Evolutionary conservation across 2,113 vertebrate species (phyloP).

Genomic region (Zosterops japonicus): DNA sequence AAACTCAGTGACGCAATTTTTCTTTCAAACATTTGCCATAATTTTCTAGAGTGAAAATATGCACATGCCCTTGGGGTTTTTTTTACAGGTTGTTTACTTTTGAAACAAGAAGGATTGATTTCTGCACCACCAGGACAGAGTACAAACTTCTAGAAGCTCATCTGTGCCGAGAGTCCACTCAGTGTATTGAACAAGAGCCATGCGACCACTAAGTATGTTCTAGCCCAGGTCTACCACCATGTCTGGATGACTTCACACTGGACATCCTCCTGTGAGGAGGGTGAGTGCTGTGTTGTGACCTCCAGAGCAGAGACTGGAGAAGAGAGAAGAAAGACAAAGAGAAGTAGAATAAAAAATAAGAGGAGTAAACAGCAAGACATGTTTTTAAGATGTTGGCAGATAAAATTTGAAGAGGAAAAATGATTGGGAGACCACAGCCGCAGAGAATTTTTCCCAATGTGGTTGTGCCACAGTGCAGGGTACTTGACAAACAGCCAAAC

Average conservation of each 20-base stretch:
- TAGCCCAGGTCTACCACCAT: background rate
- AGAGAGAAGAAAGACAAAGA: background rate
- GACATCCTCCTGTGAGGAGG: background rate
- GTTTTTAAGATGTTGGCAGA: background rate
- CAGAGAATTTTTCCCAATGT: background rate
- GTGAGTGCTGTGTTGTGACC: background rate
- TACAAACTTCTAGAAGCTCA: background rate
- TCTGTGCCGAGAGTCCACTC: background rate
- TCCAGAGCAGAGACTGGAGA: background rate
- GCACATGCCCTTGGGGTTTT: background rate
- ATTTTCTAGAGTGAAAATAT: conserved; percentile 30
- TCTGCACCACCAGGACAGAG: background rate
- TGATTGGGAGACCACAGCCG: background rate
- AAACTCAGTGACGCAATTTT: conserved; percentile 70
- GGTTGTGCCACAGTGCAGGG: background rate
- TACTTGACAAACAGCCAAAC: background rate
- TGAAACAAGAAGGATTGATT: background rate
- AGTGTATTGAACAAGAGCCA: background rate
- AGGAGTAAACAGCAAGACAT: background rate
- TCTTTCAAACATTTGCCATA: conserved; percentile 7
- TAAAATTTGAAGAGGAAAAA: background rate
- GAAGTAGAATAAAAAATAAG: background rate
- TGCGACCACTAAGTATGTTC: background rate
- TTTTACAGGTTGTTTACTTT: background rate
- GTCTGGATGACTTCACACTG: background rate